Conservation (phyloP, 2,113 vertebrate genomes). For the Zapus hudsonius region DNA sequence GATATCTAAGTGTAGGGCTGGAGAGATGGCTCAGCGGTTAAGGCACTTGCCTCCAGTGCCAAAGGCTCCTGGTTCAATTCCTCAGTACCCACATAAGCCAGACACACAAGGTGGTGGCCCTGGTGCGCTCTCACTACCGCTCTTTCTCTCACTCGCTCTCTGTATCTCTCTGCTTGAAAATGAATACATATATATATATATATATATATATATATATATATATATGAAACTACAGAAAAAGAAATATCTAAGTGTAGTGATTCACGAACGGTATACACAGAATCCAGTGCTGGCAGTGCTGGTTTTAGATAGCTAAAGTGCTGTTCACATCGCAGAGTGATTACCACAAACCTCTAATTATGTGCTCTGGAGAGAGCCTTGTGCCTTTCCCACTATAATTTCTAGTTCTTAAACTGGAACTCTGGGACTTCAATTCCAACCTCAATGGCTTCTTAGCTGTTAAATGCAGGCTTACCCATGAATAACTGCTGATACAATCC, state of each 20-base stretch:
- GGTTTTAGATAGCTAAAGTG: slow-evolving; percentile 65
- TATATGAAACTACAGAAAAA: too few species aligned
- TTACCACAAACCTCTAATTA: slow-evolving; percentile 81
- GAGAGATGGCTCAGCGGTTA: too few species aligned
- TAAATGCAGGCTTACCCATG: slow-evolving; percentile 75
- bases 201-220: too few species aligned
- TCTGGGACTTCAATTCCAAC: slow-evolving; percentile 81
- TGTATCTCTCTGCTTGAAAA: too few species aligned
- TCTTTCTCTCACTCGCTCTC: too few species aligned
- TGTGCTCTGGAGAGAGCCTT: slow-evolving; percentile 65
- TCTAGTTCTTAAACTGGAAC: slow-evolving; percentile 78
- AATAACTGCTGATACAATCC: slow-evolving; percentile 65
- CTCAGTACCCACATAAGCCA: too few species aligned
- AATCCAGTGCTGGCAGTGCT: slow-evolving; percentile 44
- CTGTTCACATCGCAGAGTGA: slow-evolving; percentile 64
- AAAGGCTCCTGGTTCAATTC: too few species aligned
- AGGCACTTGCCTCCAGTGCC: too few species aligned
- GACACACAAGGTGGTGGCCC: too few species aligned
- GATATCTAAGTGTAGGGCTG: slow-evolving; percentile 18
- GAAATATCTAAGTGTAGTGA: slow-evolving; percentile 18
- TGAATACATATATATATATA: too few species aligned
- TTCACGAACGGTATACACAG: slow-evolving; percentile 59
- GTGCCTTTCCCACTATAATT: slow-evolving; percentile 75
- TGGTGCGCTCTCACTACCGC: too few species aligned
- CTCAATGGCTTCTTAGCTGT: slow-evolving; percentile 75